Conservation (phyloP, 2,797 vertebrate species). For the Myotis findleyi region DNA sequence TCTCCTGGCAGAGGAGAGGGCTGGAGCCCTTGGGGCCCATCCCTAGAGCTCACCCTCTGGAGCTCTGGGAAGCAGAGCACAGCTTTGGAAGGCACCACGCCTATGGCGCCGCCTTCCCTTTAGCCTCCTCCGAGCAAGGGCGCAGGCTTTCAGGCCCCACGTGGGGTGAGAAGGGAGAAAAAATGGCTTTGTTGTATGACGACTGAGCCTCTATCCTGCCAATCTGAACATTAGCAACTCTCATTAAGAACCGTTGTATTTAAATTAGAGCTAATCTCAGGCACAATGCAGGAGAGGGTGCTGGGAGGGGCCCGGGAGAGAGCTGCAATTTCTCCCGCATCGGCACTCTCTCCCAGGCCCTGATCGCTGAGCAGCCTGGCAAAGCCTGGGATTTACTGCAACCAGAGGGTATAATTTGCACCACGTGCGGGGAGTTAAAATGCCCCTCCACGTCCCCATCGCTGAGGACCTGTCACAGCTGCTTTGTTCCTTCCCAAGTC, state of each 20-base stretch:
- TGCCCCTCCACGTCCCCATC: slow-evolving; percentile 78
- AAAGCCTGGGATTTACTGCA: slow-evolving; percentile 84
- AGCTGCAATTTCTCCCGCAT: slow-evolving; percentile 85
- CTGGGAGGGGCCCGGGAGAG: slow-evolving; percentile 83
- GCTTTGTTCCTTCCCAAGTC: slow-evolving; percentile 64
- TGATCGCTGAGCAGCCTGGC: slow-evolving; percentile 76
- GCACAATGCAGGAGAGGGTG: slow-evolving; percentile 81
- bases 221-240: slow-evolving; percentile 78
- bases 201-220: slow-evolving; percentile 63
- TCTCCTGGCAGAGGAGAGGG: neutral
- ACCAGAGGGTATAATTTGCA: slow-evolving; percentile 85
- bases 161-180: neutral
- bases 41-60: neutral
- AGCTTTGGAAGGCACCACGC: neutral
- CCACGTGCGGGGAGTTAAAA: slow-evolving; percentile 77
- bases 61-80: neutral
- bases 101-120: neutral
- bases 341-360: slow-evolving; percentile 81
- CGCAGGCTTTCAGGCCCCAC: neutral
- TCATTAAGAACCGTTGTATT: slow-evolving; percentile 86
- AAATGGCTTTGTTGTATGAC: slow-evolving; percentile 53
- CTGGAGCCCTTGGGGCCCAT: neutral
- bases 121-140: neutral
- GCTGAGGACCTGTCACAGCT: slow-evolving; percentile 72
- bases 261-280: slow-evolving; percentile 87